phyloP scores from a whole-genome alignment of 2,797 vertebrate species.

The Eulemur coronatus region DNA sequence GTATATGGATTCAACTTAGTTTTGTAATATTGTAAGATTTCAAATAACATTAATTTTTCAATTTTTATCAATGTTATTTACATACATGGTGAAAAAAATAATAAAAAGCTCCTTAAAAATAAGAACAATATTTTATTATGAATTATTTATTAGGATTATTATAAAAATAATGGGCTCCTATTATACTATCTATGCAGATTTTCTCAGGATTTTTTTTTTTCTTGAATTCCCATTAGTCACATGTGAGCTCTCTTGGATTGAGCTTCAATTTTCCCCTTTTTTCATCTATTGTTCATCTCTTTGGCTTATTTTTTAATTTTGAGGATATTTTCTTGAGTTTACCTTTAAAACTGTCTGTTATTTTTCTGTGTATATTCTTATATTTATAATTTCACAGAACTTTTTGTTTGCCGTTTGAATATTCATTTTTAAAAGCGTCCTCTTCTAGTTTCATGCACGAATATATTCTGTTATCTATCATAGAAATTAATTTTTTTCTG shows the following conservation, averaged over 20 bases:
- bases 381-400: neutral
- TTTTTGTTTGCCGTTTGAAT: neutral
- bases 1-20: neutral
- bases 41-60: neutral
- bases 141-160: neutral
- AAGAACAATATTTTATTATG: neutral
- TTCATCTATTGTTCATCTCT: neutral
- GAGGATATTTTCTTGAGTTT: neutral
- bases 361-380: neutral
- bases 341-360: neutral
- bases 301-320: neutral
- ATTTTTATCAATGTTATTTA: neutral
- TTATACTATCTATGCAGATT: neutral
- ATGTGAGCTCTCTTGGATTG: neutral
- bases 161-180: neutral
- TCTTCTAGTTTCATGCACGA: neutral
- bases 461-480: neutral
- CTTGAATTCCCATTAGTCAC: neutral
- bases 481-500: neutral
- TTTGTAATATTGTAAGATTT: neutral
- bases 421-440: neutral
- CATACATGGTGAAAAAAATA: neutral
- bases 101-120: neutral
- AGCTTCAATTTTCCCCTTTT: neutral
- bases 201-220: neutral